Conservation (phyloP, 1,140 invertebrate genomes). For the Lepeophtheirus salmonis region DNA sequence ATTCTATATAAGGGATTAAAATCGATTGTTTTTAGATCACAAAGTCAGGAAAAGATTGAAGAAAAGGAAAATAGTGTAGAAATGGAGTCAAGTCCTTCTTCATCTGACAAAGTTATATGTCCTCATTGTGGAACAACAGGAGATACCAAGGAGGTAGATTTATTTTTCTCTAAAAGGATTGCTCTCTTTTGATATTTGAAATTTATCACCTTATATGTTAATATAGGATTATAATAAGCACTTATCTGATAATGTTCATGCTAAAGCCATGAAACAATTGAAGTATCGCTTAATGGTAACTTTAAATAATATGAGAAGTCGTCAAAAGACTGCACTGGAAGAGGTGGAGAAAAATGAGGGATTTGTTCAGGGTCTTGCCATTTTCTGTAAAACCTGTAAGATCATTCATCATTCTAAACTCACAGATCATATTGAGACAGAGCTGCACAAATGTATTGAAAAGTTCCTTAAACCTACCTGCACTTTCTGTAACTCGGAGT, state of each 20-base stretch:
- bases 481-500: background rate
- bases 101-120: background rate
- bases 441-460: background rate
- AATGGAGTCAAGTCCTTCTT: too few relatives aligned
- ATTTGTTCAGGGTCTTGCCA: background rate
- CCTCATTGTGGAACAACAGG: background rate
- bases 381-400: background rate
- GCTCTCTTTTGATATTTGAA: background rate
- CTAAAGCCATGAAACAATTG: background rate
- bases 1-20: too few relatives aligned
- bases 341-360: background rate
- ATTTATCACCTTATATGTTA: background rate
- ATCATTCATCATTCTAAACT: background rate
- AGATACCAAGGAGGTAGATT: background rate
- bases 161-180: background rate
- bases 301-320: background rate
- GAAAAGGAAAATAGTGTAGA: too few relatives aligned
- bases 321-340: background rate
- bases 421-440: background rate
- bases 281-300: background rate
- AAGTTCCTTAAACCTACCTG: background rate
- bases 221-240: background rate
- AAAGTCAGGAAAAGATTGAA: too few relatives aligned
- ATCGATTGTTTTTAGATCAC: too few relatives aligned
- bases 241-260: background rate